Evolutionary conservation across 1,140 invertebrate species (phyloP).

Genomic region (Triops longicaudatus): DNA sequence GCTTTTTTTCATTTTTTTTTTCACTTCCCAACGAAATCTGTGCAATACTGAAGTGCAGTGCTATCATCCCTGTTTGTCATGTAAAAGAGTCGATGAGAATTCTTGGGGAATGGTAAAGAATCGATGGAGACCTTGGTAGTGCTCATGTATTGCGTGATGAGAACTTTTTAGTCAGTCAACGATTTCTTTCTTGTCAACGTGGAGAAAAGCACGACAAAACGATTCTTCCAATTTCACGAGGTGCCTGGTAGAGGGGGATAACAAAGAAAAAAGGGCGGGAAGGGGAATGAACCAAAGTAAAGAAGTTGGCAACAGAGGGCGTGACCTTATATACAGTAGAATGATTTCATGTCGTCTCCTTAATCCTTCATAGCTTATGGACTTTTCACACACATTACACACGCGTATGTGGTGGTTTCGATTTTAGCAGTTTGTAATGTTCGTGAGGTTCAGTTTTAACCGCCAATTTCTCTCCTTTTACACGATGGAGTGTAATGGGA

Average conservation of each 20-base stretch:
- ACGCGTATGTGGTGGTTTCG: background rate
- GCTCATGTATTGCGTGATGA: slow-evolving; percentile 1
- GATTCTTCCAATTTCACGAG: slow-evolving; percentile 2
- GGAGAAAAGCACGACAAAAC: background rate
- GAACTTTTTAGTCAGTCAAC: background rate
- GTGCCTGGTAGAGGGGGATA: background rate
- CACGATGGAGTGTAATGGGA: background rate
- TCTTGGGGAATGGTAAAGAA: background rate
- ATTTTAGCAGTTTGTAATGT: background rate
- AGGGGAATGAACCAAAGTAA: background rate
- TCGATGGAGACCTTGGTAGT: background rate
- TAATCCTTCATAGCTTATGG: background rate
- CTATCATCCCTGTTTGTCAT: background rate
- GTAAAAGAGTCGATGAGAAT: background rate
- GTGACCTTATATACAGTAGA: background rate
- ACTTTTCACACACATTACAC: background rate
- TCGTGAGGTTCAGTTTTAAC: background rate
- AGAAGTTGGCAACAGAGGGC: background rate
- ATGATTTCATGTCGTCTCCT: background rate
- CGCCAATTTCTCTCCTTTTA: background rate
- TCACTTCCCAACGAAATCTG: background rate
- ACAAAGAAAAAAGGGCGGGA: background rate
- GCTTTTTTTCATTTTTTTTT: no score
- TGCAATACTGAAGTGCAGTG: background rate
- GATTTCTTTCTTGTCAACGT: background rate